Evolutionary conservation across 1,140 invertebrate species (phyloP).

Genomic region (Sesamia nonagrioides): DNA sequence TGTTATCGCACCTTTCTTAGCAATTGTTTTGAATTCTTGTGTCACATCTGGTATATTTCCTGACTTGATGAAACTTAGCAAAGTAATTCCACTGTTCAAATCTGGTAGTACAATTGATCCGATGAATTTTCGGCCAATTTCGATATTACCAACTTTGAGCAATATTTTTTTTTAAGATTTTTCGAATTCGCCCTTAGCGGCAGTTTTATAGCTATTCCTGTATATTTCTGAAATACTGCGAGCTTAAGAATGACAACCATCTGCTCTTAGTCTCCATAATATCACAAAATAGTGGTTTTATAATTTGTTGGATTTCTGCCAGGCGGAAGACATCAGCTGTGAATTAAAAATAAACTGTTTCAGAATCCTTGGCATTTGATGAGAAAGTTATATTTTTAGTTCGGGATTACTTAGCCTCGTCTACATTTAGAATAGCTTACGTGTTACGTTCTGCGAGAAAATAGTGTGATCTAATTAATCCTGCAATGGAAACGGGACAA

Average conservation of each 20-base stretch:
- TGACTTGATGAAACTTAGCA: too few relatives aligned
- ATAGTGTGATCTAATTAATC: background rate
- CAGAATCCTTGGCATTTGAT: conserved; percentile 27
- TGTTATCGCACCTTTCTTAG: too few relatives aligned
- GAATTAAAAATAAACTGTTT: conserved; percentile 27
- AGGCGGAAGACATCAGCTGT: conserved; percentile 29
- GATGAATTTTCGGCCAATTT: too few relatives aligned
- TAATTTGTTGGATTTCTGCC: conserved; percentile 10
- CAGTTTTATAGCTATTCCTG: too few relatives aligned
- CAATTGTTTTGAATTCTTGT: too few relatives aligned
- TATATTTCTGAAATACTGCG: background rate
- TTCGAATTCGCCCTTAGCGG: too few relatives aligned
- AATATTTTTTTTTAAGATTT: too few relatives aligned
- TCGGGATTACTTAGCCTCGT: background rate
- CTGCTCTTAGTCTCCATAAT: background rate
- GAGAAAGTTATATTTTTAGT: conserved; percentile 28
- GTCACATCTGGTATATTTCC: too few relatives aligned
- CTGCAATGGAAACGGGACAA: too few relatives aligned
- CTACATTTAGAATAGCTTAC: background rate
- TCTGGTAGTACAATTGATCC: too few relatives aligned
- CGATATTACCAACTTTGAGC: too few relatives aligned
- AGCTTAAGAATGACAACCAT: background rate
- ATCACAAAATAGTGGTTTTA: conserved; percentile 24
- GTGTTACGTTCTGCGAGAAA: background rate
- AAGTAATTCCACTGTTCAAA: too few relatives aligned